Evolutionary conservation across 1,140 invertebrate genomes (phyloP).

Genomic region (Elysia chlorotica): DNA sequence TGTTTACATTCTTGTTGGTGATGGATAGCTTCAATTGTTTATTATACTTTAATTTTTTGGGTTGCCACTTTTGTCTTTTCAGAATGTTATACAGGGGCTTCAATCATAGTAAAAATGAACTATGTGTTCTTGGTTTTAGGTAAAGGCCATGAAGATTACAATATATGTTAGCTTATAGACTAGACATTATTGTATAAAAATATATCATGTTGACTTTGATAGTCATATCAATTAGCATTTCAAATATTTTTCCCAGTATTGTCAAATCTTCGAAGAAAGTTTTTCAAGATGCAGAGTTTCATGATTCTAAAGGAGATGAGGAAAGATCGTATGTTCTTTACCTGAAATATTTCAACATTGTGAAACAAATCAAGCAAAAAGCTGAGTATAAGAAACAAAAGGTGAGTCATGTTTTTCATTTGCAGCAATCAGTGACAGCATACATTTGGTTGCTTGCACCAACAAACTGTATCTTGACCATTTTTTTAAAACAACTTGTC

Average conservation of each 20-base stretch:
- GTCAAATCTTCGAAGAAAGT: constrained; percentile 66
- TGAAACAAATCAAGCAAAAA: constrained; percentile 53
- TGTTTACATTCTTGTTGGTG: too few relatives aligned
- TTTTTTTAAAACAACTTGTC: not conserved
- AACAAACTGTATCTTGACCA: too few relatives aligned
- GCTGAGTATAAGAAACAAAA: constrained; percentile 52
- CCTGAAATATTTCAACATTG: constrained; percentile 72
- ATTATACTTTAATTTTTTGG: too few relatives aligned
- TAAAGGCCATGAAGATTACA: not conserved
- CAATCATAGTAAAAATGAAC: too few relatives aligned
- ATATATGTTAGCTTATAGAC: not conserved
- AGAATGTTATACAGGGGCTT: too few relatives aligned
- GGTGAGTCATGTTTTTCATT: constrained; percentile 25
- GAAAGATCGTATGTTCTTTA: constrained; percentile 73
- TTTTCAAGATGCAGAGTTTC: constrained; percentile 66
- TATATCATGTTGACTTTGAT: not conserved
- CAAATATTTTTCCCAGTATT: constrained; percentile 30
- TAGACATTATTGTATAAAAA: not conserved
- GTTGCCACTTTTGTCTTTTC: too few relatives aligned
- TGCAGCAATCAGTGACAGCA: not conserved
- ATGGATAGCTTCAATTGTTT: too few relatives aligned
- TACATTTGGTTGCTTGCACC: not conserved
- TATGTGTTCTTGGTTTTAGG: not conserved
- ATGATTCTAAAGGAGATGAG: constrained; percentile 68
- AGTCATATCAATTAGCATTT: not conserved